Evolutionary conservation across 2,888 invertebrate genomes (phyloP), one percentile per base, ranked within the genome.

Genomic region (Protodeltote pygarga): DNA sequence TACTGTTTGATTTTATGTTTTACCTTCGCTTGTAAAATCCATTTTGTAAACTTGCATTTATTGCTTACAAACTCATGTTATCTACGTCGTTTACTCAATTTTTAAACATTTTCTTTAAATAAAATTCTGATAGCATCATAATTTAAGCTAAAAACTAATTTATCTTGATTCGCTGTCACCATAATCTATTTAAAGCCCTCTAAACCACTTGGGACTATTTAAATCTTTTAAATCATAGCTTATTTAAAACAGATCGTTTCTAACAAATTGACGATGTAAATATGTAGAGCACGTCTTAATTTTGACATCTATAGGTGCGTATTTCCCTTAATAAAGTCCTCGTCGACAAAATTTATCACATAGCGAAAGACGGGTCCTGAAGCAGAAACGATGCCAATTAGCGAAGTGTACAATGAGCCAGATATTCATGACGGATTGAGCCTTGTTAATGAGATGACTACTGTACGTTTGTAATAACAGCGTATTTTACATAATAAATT

Each of bases 301-400:
- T 37, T 47, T 23, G 32, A 37, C 42, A 37, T 47, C 19, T 38
- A 17, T 38, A 37, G 39, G 28, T 15, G 14, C 8, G 15, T 44
- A n/a, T 11, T 35, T 28, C 23, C 34, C 27, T 35, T 57, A 45
- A 41, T 53, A 53, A 61, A 53, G 20, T 48, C 20, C 4, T 59
- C 45, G 27, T 46, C 34, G 31, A n/a, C 10, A 24, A 52, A 48
- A 59, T 68, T 50, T 53, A 63, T 54, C 50, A 59, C 47, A 57
- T 54, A 25, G 34, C 52, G 40, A 61, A 65, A 44, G 62, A 54
- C 41, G 42, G 27, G 40, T 52, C 40, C 58, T 73, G 74, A 75
- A 65, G 47, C 65, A 71, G 65, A 71, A 75, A 73, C 70, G 69
- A 60, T 70, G 77, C 85, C 84, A 88, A 89, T 89, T 89, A 89